phyloP scores from a whole-genome alignment of 2,113 vertebrate species.

The Atrichornis clamosus region DNA sequence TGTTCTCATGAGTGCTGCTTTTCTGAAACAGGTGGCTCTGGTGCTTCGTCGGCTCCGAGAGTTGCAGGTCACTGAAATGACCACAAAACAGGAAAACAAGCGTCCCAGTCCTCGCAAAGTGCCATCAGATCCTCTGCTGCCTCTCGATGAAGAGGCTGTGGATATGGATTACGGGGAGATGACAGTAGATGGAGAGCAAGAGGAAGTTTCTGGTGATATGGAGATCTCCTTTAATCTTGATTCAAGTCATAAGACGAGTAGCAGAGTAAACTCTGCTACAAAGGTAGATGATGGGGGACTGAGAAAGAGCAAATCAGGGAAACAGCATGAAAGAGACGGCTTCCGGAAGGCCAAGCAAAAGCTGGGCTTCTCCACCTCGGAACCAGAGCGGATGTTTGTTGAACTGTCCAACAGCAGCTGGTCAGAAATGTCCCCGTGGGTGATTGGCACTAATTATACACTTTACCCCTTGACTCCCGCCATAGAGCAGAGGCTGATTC shows the following conservation, averaged over 20 bases:
- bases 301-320: constrained; percentile 71
- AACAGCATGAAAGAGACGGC: constrained; percentile 80
- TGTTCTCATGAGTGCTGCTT: not conserved
- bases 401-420: constrained; percentile 99
- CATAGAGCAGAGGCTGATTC: constrained; percentile 95
- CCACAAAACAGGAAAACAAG: constrained; percentile 84
- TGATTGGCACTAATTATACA: constrained; percentile 96
- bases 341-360: constrained; percentile 90
- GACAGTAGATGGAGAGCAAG: constrained; percentile 75
- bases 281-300: constrained; percentile 77
- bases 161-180: constrained; percentile 90
- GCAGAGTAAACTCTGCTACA: constrained; percentile 77
- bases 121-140: constrained; percentile 81
- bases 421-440: constrained; percentile 99
- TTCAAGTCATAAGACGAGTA: constrained; percentile 82
- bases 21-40: constrained; percentile 86
- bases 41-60: constrained; percentile 91
- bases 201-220: constrained; percentile 76
- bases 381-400: constrained; percentile 87
- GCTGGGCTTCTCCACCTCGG: constrained; percentile 85
- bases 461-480: constrained; percentile 92
- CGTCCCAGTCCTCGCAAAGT: constrained; percentile 87
- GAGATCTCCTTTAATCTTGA: constrained; percentile 85
- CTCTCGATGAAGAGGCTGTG: constrained; percentile 92
- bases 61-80: constrained; percentile 87